Conservation (phyloP, 2,113 vertebrate species). For the Catharus bicknelli region DNA sequence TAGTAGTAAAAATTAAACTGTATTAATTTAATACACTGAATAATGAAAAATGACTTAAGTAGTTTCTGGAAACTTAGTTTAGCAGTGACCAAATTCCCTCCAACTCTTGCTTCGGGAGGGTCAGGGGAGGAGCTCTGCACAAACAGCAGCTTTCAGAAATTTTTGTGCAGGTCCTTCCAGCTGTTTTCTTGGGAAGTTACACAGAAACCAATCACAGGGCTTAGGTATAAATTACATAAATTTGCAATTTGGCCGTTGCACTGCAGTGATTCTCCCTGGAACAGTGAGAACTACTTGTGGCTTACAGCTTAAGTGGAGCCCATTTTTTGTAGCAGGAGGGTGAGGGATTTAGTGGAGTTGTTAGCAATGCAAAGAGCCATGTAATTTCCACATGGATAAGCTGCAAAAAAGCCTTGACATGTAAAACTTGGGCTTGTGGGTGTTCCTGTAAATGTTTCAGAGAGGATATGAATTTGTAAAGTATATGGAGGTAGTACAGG, state of each 20-base stretch:
- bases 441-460: not conserved
- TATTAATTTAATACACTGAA: not conserved
- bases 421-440: not conserved
- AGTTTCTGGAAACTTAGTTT: constrained; percentile 30
- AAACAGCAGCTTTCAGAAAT: not conserved
- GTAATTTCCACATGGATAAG: constrained; percentile 14
- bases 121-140: not conserved
- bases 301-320: not conserved
- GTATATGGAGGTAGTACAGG: not conserved
- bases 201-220: not conserved
- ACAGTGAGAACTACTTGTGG: not conserved
- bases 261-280: not conserved
- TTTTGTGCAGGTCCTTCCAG: not conserved
- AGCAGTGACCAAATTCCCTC: not conserved
- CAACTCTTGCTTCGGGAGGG: not conserved
- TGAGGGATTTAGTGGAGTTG: not conserved
- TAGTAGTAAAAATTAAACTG: not conserved
- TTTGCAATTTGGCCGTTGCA: not conserved
- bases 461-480: not conserved
- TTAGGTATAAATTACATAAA: not conserved
- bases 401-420: not conserved
- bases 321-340: not conserved
- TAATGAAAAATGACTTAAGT: constrained; percentile 10
- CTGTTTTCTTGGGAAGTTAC: not conserved
- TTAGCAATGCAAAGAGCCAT: not conserved